These are phyloP conservation scores for Calcarius lapponicus DNA, from an alignment of 2,797 vertebrate species.

Conservation along the genomic window DNA sequence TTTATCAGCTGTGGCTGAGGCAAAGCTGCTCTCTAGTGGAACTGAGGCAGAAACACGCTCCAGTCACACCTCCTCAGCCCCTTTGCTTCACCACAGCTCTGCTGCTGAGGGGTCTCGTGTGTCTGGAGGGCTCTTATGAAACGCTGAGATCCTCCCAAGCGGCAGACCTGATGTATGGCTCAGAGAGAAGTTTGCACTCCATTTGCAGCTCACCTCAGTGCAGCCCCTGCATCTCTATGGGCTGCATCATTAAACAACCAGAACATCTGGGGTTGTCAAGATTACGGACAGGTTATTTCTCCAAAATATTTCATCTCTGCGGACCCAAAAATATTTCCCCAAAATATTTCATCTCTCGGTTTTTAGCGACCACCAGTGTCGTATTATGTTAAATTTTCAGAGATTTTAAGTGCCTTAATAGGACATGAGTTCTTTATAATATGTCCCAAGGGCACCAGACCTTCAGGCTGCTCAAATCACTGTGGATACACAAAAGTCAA, in stretches of 20 bases:
- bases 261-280: background rate
- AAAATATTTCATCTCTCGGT: background rate
- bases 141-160: background rate
- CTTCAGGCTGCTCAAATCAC: background rate
- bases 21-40: conserved; percentile 71
- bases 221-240: background rate
- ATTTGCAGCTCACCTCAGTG: background rate
- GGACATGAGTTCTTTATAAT: background rate
- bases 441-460: background rate
- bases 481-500: background rate
- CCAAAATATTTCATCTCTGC: background rate
- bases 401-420: background rate
- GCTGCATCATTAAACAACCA: background rate
- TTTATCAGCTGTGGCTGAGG: conserved; percentile 14
- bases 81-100: background rate
- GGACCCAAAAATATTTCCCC: background rate
- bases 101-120: background rate
- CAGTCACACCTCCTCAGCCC: background rate
- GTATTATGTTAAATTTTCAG: background rate
- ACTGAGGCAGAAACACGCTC: background rate
- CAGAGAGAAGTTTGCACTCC: background rate
- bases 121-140: background rate
- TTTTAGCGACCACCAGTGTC: background rate
- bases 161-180: fast-evolving
- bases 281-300: background rate